Evolutionary conservation across 2,113 vertebrate species (phyloP).

Genomic region (Boulengeromyrus knoepffleri): DNA sequence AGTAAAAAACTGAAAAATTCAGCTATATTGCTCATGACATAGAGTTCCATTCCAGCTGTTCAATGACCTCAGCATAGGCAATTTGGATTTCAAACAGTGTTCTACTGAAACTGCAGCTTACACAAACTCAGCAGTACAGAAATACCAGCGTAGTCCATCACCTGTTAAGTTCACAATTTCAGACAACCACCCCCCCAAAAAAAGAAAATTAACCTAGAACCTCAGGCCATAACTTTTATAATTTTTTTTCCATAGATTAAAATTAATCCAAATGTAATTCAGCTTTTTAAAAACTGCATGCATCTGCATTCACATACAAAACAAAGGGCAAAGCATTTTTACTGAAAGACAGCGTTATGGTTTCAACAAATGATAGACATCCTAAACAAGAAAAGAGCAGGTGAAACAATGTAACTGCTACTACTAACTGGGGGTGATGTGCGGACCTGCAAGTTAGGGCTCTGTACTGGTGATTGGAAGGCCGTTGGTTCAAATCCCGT

Average conservation of each 20-base stretch:
- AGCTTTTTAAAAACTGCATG: background rate
- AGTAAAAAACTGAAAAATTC: background rate
- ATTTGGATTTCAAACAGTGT: background rate
- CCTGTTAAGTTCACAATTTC: background rate
- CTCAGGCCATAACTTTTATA: background rate
- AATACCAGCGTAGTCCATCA: background rate
- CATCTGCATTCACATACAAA: background rate
- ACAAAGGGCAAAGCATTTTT: background rate
- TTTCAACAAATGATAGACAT: background rate
- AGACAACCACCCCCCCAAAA: background rate
- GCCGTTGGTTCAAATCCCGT: background rate
- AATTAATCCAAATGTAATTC: background rate
- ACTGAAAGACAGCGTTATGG: background rate
- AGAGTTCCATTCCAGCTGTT: background rate
- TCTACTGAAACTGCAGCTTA: background rate
- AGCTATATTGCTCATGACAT: background rate
- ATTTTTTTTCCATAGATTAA: background rate
- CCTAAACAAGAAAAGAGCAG: background rate
- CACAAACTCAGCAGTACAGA: background rate
- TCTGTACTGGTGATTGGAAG: background rate
- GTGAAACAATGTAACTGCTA: background rate
- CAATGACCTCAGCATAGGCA: background rate
- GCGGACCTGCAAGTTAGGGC: background rate
- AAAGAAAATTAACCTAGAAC: background rate
- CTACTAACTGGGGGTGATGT: background rate